Evolutionary conservation across 2,888 invertebrate species (phyloP), one percentile per base, ranked within the genome.

Genomic region (Noctuana brunneofusca): DNA sequence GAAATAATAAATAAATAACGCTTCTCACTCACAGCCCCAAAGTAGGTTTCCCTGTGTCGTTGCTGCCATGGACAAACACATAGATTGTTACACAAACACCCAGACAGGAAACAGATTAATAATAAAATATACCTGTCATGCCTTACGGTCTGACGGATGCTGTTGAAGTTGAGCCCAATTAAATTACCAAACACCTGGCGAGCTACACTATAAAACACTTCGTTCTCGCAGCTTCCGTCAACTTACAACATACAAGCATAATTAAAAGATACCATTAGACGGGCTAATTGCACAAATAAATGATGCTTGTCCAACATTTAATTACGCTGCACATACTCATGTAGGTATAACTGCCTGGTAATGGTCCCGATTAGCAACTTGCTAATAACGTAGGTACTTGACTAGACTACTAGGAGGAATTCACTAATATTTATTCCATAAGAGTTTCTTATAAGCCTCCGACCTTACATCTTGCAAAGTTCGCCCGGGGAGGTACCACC

Each of bases 271-370:
- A 32, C 32, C 41, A 52, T 59, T 30, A 54, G 27, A 54, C 16
- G 24, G 38, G n/a, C 55, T 62, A 55, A 62, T 62, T 62, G 49
- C 49, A 30, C 11, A 27, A 55, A 30, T 62, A 62, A 49, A 62
- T 41, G 62, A 41, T 30, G 20, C 49, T 38, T 62, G 49, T 22
- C 55, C 30, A 54, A 49, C 38, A 62, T 62, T 62, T 55, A 62
- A 62, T 62, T 62, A 60, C 55, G 18, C 12, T 59, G 55, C 55
- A 62, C 49, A 20, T 20, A 49, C 41, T 43, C 48, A 14, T 49
- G 46, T 11, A 20, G 18, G 20, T 48, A 27, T 49, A 22, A 50
- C n/a, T 9, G 24, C 14, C 8, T 38, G 16, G 18, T 62, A 49
- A 62, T 55, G 14, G 38, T 11, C 9, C 3, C 55, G 14, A 38